Evolutionary conservation across 2,888 invertebrate species (phyloP).

Genomic region (Brachypalpus laphriformis): DNA sequence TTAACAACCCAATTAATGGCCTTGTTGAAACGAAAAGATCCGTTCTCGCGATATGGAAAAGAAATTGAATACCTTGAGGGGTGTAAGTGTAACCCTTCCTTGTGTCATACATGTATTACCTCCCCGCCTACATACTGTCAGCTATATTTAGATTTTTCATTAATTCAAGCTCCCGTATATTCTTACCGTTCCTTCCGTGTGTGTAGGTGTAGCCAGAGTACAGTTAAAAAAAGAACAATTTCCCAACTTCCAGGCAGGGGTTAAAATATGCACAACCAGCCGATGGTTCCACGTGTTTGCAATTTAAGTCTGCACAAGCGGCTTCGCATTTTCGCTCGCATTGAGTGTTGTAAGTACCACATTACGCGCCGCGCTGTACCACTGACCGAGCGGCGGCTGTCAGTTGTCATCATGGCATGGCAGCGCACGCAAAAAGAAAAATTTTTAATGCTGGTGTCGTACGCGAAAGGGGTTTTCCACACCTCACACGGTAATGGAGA

Average conservation of each 20-base stretch:
- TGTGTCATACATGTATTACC: not conserved
- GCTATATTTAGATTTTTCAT: constrained; percentile 18
- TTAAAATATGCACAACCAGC: not conserved
- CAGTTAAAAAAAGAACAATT: not conserved
- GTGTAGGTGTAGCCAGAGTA: not conserved
- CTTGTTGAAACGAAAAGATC: constrained; percentile 58
- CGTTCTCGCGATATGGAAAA: constrained; percentile 31
- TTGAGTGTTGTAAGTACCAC: not conserved
- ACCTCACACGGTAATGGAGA: constrained; percentile 1
- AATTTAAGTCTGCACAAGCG: constrained; percentile 11
- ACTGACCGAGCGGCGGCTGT: constrained; percentile 4
- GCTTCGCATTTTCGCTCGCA: constrained; percentile 7
- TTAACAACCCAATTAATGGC: constrained; percentile 60
- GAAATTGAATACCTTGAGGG: constrained; percentile 44
- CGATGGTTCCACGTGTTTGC: constrained; percentile 14
- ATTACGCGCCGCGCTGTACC: not conserved
- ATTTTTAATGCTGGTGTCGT: constrained; percentile 16
- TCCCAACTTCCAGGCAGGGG: not conserved
- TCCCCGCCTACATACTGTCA: not conserved
- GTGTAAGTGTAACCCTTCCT: constrained; percentile 42
- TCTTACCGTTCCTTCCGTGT: not conserved
- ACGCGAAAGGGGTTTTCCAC: constrained; percentile 18
- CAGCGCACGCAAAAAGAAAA: not conserved
- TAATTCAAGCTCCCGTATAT: not conserved
- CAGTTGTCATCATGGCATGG: constrained; percentile 17